phyloP scores from a whole-genome alignment of 2,888 invertebrate species.

The Ptilodon capucinus region DNA sequence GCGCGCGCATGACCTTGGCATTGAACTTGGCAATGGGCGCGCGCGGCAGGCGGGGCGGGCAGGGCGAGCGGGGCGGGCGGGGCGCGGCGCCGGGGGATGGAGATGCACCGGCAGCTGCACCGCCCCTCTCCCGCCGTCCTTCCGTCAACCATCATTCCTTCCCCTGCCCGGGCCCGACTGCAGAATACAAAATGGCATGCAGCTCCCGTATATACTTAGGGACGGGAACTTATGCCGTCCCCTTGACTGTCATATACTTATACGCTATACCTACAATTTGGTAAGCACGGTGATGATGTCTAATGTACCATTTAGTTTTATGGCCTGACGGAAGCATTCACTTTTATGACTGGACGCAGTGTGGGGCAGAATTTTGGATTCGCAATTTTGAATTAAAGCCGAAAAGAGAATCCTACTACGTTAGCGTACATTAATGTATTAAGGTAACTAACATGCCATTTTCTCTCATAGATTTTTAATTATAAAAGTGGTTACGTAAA shows the following conservation, averaged over 20 bases:
- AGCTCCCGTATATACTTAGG: neutral
- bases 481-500: neutral
- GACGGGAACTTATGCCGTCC: neutral
- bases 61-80: slow-evolving; percentile 25
- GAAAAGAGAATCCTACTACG: too few relatives aligned
- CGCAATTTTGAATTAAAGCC: neutral
- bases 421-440: too few relatives aligned
- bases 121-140: slow-evolving; percentile 65
- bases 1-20: slow-evolving; percentile 89
- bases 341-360: slow-evolving; percentile 15
- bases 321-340: neutral
- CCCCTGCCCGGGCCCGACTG: slow-evolving; percentile 37
- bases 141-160: slow-evolving; percentile 61
- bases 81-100: slow-evolving; percentile 46
- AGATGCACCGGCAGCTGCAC: slow-evolving; percentile 77
- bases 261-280: neutral
- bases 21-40: slow-evolving; percentile 89
- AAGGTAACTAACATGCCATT: neutral
- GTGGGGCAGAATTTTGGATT: slow-evolving; percentile 4
- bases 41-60: slow-evolving; percentile 53
- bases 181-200: slow-evolving; percentile 31
- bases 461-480: slow-evolving; percentile 9
- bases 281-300: neutral
- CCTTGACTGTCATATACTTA: neutral
- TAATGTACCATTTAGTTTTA: neutral